Evolutionary conservation across 2,113 vertebrate genomes (phyloP).

Genomic region (Archilochus colubris): DNA sequence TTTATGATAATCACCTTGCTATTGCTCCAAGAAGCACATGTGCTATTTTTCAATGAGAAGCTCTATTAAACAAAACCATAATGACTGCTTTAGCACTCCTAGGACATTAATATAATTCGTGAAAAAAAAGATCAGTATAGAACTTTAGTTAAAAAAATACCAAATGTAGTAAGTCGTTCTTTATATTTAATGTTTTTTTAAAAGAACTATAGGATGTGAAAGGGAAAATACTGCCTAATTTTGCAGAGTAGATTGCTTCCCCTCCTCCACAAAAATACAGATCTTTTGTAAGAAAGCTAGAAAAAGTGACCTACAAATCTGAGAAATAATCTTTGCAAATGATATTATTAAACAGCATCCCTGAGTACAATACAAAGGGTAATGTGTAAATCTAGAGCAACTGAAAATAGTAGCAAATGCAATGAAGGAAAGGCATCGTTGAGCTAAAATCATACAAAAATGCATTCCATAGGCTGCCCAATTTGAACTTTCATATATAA

Average conservation of each 20-base stretch:
- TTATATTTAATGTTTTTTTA: background rate
- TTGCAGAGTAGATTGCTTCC: background rate
- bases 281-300: background rate
- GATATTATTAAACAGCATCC: background rate
- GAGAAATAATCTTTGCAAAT: background rate
- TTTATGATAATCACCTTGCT: background rate
- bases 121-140: background rate
- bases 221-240: background rate
- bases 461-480: background rate
- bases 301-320: background rate
- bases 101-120: background rate
- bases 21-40: background rate
- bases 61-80: background rate
- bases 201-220: background rate
- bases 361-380: background rate
- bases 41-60: background rate
- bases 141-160: background rate
- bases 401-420: background rate
- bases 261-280: background rate
- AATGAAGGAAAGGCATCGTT: background rate
- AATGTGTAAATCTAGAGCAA: background rate
- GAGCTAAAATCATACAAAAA: background rate
- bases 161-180: background rate
- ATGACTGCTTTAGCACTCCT: background rate
- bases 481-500: background rate